Evolutionary conservation across 2,888 invertebrate genomes (phyloP).

Genomic region (Conchocele bisecta): DNA sequence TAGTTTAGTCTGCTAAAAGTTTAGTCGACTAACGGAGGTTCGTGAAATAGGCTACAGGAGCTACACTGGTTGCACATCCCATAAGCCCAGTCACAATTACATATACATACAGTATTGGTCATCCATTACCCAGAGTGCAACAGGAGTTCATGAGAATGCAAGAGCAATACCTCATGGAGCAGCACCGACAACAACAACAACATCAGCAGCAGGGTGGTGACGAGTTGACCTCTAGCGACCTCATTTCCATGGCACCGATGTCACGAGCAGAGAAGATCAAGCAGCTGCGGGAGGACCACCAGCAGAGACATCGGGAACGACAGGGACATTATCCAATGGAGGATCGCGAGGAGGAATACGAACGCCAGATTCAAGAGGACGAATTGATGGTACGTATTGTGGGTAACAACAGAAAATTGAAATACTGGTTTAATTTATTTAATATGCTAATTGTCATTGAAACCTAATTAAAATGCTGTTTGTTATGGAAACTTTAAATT

Average conservation of each 20-base stretch:
- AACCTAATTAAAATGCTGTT: too few relatives aligned
- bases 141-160: slow-evolving; percentile 83
- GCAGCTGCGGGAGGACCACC: slow-evolving; percentile 84
- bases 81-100: too few relatives aligned
- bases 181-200: slow-evolving; percentile 37
- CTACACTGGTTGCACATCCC: too few relatives aligned
- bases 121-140: slow-evolving; percentile 83
- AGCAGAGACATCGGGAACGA: slow-evolving; percentile 85
- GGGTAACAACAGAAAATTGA: too few relatives aligned
- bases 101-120: too few relatives aligned
- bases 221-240: slow-evolving; percentile 4
- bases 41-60: too few relatives aligned
- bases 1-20: too few relatives aligned
- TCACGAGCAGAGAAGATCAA: slow-evolving; percentile 83
- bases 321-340: slow-evolving; percentile 86
- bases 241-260: slow-evolving; percentile 44
- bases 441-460: too few relatives aligned
- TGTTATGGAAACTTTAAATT: too few relatives aligned
- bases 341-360: slow-evolving; percentile 82
- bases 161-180: slow-evolving; percentile 68
- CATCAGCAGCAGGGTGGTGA: background rate
- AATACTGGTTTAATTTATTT: too few relatives aligned
- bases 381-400: slow-evolving; percentile 64
- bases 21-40: too few relatives aligned
- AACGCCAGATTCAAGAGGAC: slow-evolving; percentile 73